Conservation (phyloP, 2,113 vertebrate species). For the Jacana jacana region DNA sequence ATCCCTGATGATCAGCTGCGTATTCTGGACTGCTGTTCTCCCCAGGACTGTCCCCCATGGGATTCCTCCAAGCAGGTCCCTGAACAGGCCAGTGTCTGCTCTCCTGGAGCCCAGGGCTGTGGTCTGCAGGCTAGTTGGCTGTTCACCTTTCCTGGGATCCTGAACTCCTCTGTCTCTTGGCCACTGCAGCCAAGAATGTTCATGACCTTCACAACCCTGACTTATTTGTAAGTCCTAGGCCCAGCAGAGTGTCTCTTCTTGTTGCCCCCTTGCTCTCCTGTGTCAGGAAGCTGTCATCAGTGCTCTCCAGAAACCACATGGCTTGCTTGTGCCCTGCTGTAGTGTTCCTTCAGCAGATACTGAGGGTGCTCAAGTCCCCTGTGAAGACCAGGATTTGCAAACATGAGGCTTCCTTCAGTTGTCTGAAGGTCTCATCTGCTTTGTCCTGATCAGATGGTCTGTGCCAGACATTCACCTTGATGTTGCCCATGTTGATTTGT, state of each 20-base stretch:
- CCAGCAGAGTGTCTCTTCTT: neutral
- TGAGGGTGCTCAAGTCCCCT: neutral
- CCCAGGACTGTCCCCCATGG: neutral
- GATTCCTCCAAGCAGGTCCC: neutral
- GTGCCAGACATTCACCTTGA: neutral
- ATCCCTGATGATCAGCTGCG: neutral
- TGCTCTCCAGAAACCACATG: neutral
- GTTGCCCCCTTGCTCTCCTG: neutral
- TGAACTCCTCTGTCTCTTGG: neutral
- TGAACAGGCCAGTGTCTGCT: neutral
- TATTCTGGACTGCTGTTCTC: neutral
- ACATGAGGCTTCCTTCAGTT: rapidly evolving
- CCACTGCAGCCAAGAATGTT: neutral
- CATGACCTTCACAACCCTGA: neutral
- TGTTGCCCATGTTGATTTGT: neutral
- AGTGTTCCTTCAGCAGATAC: neutral
- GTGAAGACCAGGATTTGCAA: neutral
- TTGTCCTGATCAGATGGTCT: neutral
- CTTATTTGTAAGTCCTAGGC: neutral
- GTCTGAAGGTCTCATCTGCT: neutral
- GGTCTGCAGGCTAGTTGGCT: neutral
- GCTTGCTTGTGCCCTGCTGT: neutral
- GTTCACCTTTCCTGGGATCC: neutral
- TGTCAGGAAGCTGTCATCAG: neutral
- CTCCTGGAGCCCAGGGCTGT: neutral